These are phyloP conservation scores for Nomia melanderi DNA, from an alignment of 1,140 invertebrate genomes.

Conservation along the genomic window DNA sequence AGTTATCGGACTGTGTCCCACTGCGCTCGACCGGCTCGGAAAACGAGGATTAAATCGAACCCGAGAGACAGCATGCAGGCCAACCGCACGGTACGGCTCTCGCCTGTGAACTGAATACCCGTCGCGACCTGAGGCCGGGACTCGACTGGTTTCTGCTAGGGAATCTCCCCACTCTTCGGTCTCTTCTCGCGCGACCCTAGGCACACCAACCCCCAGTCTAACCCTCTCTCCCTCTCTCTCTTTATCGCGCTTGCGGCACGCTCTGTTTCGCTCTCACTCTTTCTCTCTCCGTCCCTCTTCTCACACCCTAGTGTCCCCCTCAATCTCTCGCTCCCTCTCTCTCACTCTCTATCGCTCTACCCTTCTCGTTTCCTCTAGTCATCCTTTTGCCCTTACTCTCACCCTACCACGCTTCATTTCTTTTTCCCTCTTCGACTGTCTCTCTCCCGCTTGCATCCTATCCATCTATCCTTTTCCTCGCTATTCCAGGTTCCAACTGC, in stretches of 20 bases:
- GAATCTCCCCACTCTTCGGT: conserved; percentile 64
- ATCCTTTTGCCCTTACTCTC: too few species aligned
- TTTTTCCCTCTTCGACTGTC: conserved; percentile 23
- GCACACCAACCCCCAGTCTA: conserved; percentile 58
- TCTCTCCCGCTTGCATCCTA: conserved; percentile 19
- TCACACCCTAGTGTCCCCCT: conserved; percentile 12
- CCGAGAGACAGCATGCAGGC: conserved; percentile 20
- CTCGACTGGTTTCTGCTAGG: conserved; percentile 74
- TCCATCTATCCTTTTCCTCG: conserved; percentile 43
- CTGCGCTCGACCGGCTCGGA: background rate
- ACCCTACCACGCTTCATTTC: background rate
- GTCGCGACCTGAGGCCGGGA: conserved; percentile 76
- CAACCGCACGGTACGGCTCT: conserved; percentile 73
- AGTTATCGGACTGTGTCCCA: too few species aligned
- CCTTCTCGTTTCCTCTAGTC: conserved; percentile 22
- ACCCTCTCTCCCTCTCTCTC: conserved; percentile 47
- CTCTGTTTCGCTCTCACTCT: background rate
- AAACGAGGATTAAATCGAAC: conserved; percentile 1
- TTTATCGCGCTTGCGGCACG: background rate
- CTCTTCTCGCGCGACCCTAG: conserved; percentile 68
- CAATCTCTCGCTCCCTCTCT: conserved; percentile 22
- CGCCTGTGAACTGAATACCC: conserved; percentile 76
- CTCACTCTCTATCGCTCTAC: conserved; percentile 30
- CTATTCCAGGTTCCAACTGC: conserved; percentile 63
- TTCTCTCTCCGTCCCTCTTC: background rate